These are phyloP conservation scores for Pinna nobilis DNA, from an alignment of 1,140 invertebrate species.

Conservation along the genomic window DNA sequence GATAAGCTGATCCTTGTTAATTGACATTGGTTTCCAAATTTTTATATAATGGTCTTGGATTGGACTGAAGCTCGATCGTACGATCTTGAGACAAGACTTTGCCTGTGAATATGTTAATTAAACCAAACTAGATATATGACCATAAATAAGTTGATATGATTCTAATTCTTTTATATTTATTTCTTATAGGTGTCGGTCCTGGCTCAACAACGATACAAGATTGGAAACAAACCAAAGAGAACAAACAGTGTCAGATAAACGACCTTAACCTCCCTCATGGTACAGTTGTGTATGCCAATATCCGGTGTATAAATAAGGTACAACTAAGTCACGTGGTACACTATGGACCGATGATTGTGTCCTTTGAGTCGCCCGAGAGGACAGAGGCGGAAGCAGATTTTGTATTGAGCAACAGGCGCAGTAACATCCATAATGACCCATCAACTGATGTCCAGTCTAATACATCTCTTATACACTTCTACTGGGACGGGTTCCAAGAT, in stretches of 20 bases:
- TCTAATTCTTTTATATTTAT: no score
- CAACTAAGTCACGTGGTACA: neutral
- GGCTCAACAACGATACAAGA: neutral
- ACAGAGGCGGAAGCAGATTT: neutral
- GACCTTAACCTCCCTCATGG: neutral
- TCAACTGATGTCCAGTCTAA: neutral
- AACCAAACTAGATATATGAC: no score
- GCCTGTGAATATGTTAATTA: no score
- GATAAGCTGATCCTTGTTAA: no score
- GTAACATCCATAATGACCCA: neutral
- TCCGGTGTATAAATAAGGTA: slow-evolving; percentile 6
- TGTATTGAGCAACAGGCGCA: neutral
- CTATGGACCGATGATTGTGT: neutral
- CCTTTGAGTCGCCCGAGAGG: neutral
- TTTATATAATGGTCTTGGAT: no score
- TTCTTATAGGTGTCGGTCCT: neutral
- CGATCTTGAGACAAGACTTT: no score
- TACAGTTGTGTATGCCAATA: neutral
- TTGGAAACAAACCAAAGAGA: neutral
- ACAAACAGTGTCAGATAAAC: neutral
- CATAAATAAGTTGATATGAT: no score
- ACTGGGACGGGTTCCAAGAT: neutral
- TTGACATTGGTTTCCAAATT: no score
- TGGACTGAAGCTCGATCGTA: no score
- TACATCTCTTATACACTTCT: neutral